Conservation (phyloP, 2,888 invertebrate genomes). For the Timema cristinae region DNA sequence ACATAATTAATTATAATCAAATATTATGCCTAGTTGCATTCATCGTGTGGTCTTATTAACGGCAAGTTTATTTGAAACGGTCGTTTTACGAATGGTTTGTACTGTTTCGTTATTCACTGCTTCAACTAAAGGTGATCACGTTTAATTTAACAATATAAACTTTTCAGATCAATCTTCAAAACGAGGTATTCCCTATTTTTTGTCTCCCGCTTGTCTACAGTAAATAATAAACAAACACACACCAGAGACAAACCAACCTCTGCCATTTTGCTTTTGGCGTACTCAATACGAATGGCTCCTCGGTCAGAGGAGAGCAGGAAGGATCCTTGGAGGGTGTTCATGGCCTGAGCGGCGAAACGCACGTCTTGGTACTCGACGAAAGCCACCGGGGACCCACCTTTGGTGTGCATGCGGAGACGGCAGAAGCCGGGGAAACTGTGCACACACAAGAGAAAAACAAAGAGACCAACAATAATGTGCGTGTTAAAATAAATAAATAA, state of each 20-base stretch:
- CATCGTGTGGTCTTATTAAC: too few relatives aligned
- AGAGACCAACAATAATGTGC: slow-evolving; percentile 25
- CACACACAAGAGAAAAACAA: slow-evolving; percentile 38
- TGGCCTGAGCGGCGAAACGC: slow-evolving; percentile 84
- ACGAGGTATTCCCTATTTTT: too few relatives aligned
- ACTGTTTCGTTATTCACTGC: too few relatives aligned
- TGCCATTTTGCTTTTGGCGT: slow-evolving; percentile 98
- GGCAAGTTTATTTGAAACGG: too few relatives aligned
- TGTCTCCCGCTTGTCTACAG: too few relatives aligned
- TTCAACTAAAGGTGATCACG: too few relatives aligned
- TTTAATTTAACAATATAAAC: too few relatives aligned
- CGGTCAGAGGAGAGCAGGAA: slow-evolving; percentile 93
- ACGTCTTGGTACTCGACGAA: slow-evolving; percentile 97
- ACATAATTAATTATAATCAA: too few relatives aligned
- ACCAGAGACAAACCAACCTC: slow-evolving; percentile 50
- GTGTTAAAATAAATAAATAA: slow-evolving; percentile 20
- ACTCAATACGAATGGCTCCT: slow-evolving; percentile 97
- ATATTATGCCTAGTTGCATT: too few relatives aligned
- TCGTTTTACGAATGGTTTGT: too few relatives aligned
- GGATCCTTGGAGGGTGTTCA: slow-evolving; percentile 93
- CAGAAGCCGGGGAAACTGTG: slow-evolving; percentile 97
- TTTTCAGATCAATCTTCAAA: too few relatives aligned
- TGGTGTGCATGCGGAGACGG: slow-evolving; percentile 92
- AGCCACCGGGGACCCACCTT: slow-evolving; percentile 88
- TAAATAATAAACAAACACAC: too few relatives aligned